These are phyloP conservation scores for Charadrius vociferus DNA, from an alignment of 2,113 vertebrate genomes.

Conservation along the genomic window DNA sequence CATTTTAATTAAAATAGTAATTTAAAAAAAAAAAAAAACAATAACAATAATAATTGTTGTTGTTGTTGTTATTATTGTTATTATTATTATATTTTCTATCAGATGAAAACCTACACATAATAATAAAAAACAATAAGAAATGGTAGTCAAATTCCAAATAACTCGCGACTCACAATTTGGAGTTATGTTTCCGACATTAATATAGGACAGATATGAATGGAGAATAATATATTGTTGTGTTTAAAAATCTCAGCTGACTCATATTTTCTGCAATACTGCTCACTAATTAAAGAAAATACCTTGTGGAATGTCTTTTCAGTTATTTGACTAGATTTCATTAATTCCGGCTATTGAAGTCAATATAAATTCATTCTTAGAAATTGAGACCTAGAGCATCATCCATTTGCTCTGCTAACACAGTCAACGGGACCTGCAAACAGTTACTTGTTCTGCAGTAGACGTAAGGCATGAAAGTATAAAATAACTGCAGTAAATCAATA, in stretches of 20 bases:
- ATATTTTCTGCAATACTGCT: slow-evolving; percentile 53
- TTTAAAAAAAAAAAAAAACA: neutral
- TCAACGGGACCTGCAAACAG: slow-evolving; percentile 7
- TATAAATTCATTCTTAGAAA: slow-evolving; percentile 59
- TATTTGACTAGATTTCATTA: slow-evolving; percentile 71
- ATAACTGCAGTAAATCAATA: slow-evolving; percentile 26
- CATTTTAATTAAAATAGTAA: neutral
- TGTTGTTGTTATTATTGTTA: neutral
- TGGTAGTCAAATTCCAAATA: neutral
- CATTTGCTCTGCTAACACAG: slow-evolving; percentile 29
- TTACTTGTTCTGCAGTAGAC: neutral
- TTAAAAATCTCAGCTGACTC: slow-evolving; percentile 40
- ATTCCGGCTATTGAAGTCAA: slow-evolving; percentile 56
- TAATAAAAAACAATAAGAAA: neutral
- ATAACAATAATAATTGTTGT: no score
- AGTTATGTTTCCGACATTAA: neutral
- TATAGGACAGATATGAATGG: neutral
- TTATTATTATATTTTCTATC: neutral
- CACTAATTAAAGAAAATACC: slow-evolving; percentile 72
- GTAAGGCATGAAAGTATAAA: neutral
- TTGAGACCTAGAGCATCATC: neutral
- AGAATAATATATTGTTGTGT: slow-evolving; percentile 16
- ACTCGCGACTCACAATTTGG: neutral
- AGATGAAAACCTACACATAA: neutral
- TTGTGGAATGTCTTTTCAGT: slow-evolving; percentile 48